These are phyloP conservation scores for Holacanthus passer DNA, from an alignment of 2,113 vertebrate species.

Conservation along the genomic window DNA sequence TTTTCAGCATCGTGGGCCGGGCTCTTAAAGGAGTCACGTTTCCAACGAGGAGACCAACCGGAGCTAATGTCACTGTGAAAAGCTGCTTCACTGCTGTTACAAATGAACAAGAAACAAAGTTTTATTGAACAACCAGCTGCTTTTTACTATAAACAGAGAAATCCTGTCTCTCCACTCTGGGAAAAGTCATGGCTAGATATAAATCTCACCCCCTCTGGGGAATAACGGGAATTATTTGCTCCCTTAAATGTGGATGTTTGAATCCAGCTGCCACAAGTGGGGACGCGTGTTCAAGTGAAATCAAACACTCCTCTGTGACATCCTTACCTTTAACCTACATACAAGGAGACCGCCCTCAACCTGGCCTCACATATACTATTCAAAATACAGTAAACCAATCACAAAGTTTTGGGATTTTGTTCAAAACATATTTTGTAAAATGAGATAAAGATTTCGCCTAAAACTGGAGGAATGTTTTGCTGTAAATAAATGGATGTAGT, in stretches of 20 bases:
- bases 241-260: constrained; percentile 16
- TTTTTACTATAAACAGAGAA: constrained; percentile 23
- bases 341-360: constrained; percentile 6
- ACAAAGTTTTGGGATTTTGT: neutral
- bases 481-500: neutral
- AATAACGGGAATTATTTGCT: constrained; percentile 21
- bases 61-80: neutral
- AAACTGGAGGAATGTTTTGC: neutral
- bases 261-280: constrained; percentile 25
- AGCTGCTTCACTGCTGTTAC: neutral
- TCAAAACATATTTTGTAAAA: neutral
- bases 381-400: too few species aligned
- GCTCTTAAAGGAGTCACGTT: constrained; percentile 42
- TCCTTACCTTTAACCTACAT: constrained; percentile 70
- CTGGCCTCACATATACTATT: constrained; percentile 6
- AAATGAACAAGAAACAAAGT: neutral
- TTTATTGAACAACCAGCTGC: constrained; percentile 26
- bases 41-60: neutral
- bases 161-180: constrained; percentile 3
- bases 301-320: constrained; percentile 45
- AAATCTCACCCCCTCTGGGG: neutral
- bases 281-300: constrained; percentile 27
- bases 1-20: constrained; percentile 21
- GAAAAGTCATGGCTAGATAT: neutral
- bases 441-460: neutral